Base-by-base conservation (phyloP, 2,113 vertebrate genomes). In the Ochotona princeps region DNA sequence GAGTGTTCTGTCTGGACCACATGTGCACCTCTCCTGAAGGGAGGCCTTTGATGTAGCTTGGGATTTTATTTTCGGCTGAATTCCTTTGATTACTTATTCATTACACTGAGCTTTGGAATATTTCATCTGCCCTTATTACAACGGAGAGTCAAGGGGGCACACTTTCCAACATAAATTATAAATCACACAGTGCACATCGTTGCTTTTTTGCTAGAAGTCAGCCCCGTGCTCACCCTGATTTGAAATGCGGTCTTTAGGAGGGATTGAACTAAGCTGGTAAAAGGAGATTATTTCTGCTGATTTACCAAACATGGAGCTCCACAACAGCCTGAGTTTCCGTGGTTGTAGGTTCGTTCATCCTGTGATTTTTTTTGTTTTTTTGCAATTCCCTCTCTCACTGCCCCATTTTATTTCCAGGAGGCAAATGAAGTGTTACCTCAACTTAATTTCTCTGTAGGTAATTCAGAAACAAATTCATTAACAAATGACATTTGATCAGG, bases 11-110 rank as follows among this genome's bases (percentile, higher is more conserved):
- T 91, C 95, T 96, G 95, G 90, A 80, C 82, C 82, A 74, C 30
- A 74, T 17, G 8, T 5, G 95, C 93, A 97, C 96, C 97, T 97
- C 81, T 97, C 93, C 94, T 95, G 96, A 96, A 91, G 96, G 95
- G 96, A 94, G 92, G 95, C 90, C 97, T 98, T 98, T 98, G 98
- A 98, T 97, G 97, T 96, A 38, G 88, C 54, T 57, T 70, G 97
- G 95, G 92, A 85, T 95, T 97, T 97, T 95, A 91, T 96, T 97
- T 97, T 95, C 96, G 95, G 95, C 5, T 2, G 95, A 95, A 80
- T 97, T 97, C 38, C 96, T 98, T 98, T 95, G 90, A 96, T 97
- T 96, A 94, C 72, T 96, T 96, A 95, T 96, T 94, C 92, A 93
- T 94, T 80, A 90, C 94, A 47, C 66, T 0, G 35, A 95, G 86